Evolutionary conservation across 2,888 invertebrate genomes (phyloP), one percentile per base, ranked within the genome.

Genomic region (Camptogramma bilineatum): DNA sequence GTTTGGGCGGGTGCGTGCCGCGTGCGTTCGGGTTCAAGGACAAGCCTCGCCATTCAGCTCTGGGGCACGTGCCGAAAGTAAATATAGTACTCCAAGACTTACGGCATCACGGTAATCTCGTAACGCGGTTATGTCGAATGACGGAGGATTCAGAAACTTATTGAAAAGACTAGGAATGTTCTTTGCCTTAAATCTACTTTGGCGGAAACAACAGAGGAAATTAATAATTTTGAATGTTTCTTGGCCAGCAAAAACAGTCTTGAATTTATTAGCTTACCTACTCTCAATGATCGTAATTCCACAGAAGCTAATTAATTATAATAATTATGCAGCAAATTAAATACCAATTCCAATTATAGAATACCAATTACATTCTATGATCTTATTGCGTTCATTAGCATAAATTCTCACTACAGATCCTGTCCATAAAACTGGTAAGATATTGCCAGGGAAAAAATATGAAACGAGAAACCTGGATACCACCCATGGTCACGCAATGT

Each of bases 1-100:
- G 81, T 85, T 86, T 85, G 88, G 88, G 87, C 88, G 89, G 88
- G 84, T 85, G 86, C 88, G 90, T 87, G 82, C 84, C 80, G 80
- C 81, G 84, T 86, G 88, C 86, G 87, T 86, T 79, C 82, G 83
- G 85, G 92, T 91, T 92, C 92, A 92, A 91, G 92, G 93, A 76
- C 88, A 90, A 88, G 87, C 80, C 88, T 28, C 78, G 84, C 89
- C 91, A 93, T 93, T 93, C 90, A 93, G 80, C 77, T 84, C 84
- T 74, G 34, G 84, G 87, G 86, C 92, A 92, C 92, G 92, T 91
- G 92, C 86, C 83, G 81, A 88, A 90, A 89, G 91, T 92, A 92
- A 92, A 92, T 91, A 91, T 91, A 90, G 90, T 90, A 89, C 86
- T 83, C 80, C 69, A 75, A 75, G 75, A 73, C 85, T 88, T 87